A percentile compares a stretch with the other conserved stretches of the same genome.
phyloP scores from a whole-genome alignment of 2,888 invertebrate genomes.

The Ptychoptera albimana region DNA sequence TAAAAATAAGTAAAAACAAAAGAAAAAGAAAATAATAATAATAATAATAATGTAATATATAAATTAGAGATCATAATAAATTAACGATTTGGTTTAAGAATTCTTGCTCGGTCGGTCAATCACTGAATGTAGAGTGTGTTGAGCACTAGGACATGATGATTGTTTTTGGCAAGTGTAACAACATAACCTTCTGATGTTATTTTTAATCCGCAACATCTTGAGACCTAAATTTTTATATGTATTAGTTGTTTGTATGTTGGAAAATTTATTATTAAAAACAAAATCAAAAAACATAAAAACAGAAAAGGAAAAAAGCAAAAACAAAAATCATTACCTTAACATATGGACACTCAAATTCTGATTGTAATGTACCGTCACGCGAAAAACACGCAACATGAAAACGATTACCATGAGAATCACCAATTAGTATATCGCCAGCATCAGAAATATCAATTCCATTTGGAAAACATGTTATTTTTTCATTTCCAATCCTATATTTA shows the following conservation, averaged over 20 bases:
- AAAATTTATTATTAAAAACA: too few species aligned
- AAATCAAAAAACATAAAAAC: too few species aligned
- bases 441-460: slow-evolving; percentile 97
- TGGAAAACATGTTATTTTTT: slow-evolving; percentile 91
- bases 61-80: slow-evolving; percentile 8
- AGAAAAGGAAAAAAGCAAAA: slow-evolving; percentile 2
- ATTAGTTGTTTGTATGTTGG: too few species aligned
- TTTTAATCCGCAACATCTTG: slow-evolving; percentile 93
- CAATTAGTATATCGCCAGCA: slow-evolving; percentile 90
- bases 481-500: slow-evolving; percentile 84
- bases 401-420: slow-evolving; percentile 94
- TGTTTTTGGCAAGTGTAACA: slow-evolving; percentile 93
- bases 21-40: not conserved
- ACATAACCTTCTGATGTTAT: slow-evolving; percentile 94
- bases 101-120: slow-evolving; percentile 34
- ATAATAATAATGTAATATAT: not conserved
- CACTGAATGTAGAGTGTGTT: slow-evolving; percentile 86
- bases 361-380: slow-evolving; percentile 68
- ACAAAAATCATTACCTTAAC: slow-evolving; percentile 57
- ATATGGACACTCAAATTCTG: slow-evolving; percentile 93
- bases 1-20: slow-evolving; percentile 2
- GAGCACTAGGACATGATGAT: slow-evolving; percentile 94
- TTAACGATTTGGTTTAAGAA: slow-evolving; percentile 16
- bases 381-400: slow-evolving; percentile 95
- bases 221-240: slow-evolving; percentile 49